Evolutionary conservation across 2,113 vertebrate genomes (phyloP).

Genomic region (Hydropotes inermis): DNA sequence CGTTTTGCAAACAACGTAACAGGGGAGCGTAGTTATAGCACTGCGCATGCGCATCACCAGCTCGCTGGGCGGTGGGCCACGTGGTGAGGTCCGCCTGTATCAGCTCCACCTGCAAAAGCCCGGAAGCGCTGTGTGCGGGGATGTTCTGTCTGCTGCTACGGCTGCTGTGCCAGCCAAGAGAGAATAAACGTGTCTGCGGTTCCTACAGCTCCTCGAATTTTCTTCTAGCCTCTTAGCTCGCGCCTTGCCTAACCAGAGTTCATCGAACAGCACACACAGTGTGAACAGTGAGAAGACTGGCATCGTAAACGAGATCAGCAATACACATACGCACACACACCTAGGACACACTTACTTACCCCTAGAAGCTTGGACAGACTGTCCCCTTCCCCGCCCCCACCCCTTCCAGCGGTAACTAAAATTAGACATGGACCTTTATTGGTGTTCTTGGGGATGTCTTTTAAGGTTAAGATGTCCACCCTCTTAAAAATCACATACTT

Average conservation of each 20-base stretch:
- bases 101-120: neutral
- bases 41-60: neutral
- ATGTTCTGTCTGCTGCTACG: neutral
- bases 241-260: neutral
- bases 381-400: fast-evolving
- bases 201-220: neutral
- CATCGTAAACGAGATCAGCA: neutral
- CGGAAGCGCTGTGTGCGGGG: neutral
- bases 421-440: neutral
- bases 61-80: neutral
- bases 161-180: neutral
- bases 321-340: neutral
- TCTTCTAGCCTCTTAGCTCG: neutral
- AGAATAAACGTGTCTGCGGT: neutral
- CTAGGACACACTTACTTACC: neutral
- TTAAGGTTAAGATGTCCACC: neutral
- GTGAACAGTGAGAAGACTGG: neutral
- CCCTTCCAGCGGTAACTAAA: neutral
- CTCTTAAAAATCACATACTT: neutral
- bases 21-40: neutral
- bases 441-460: neutral
- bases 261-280: neutral
- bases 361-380: neutral
- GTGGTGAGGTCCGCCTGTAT: neutral
- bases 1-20: neutral